phyloP scores from a whole-genome alignment of 2,888 invertebrate genomes.

The Gortyna flavago region DNA sequence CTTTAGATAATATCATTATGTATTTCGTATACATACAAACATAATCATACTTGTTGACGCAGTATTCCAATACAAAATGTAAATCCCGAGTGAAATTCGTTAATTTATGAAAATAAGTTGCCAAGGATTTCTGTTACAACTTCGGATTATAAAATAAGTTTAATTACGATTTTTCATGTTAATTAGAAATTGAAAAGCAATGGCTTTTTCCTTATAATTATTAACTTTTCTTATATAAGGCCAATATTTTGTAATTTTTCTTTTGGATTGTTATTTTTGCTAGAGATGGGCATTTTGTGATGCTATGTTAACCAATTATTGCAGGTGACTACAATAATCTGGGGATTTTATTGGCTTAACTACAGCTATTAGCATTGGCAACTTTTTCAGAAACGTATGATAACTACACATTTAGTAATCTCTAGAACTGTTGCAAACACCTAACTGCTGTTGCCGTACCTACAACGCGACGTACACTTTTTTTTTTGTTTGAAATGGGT shows the following conservation, averaged over 20 bases:
- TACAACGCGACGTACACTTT: too few species aligned
- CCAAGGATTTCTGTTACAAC: constrained; percentile 31
- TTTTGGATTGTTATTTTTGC: background rate
- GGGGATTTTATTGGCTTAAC: background rate
- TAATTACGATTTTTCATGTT: constrained; percentile 38
- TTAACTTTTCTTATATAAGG: background rate
- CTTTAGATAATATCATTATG: background rate
- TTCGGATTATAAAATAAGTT: constrained; percentile 46
- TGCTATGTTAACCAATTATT: background rate
- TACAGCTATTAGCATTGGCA: background rate
- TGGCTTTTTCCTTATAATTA: constrained; percentile 20
- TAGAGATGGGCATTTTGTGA: background rate
- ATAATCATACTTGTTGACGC: background rate
- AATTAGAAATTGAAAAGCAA: constrained; percentile 37
- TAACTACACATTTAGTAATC: background rate
- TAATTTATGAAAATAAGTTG: constrained; percentile 46
- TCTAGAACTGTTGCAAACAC: background rate
- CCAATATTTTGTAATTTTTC: background rate
- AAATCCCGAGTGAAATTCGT: constrained; percentile 23
- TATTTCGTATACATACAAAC: background rate
- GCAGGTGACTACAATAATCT: background rate
- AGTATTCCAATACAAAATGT: constrained; percentile 11
- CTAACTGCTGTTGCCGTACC: background rate
- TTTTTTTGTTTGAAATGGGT: too few species aligned
- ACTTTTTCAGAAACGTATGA: background rate